Evolutionary conservation across 2,888 invertebrate species (phyloP), one percentile per base, ranked within the genome.

Genomic region (Mythimna loreyi): DNA sequence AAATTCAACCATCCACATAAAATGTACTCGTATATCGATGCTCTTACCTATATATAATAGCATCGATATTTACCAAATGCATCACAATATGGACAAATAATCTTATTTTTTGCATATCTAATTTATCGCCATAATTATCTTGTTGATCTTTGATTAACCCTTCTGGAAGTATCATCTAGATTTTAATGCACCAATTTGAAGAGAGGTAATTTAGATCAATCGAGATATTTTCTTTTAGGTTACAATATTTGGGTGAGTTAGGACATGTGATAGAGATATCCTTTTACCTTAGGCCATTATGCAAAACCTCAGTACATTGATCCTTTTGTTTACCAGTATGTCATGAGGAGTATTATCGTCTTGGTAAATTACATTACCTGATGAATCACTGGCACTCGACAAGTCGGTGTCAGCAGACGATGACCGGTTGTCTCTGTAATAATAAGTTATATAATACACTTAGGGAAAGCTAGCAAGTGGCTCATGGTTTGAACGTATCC

Each of bases 181-280:
- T n/a, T n/a, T n/a, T n/a, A 23, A 2, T 50, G 36, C n/a, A 5
- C 16, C 16, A 45, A 28, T 67, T 28, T 58, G 28, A 28, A 6
- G 1, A 13, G 33, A 4, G 21, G 1, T 47, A 30, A 58, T 67
- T 67, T 36, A 70, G 11, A 47, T 47, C 28, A 67, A 57, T 67
- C 16, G 16, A 68, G 13, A 16, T 33, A 21, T 67, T 13, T 23
- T 0, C 23, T 23, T 23, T 23, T 5, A 5, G 40, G 3, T 40
- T 40, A 19, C 40, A 40, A 40, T 19, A 13, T 40, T 40, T 40
- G 40, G 40, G 19, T 40, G 16, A 40, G 13, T 40, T 40, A 3
- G 5, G 1, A 36, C n/a, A n/a, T n/a, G n/a, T n/a, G n/a, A n/a
- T n/a, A n/a, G n/a, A n/a, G n/a, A n/a, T n/a, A n/a, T n/a, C n/a